Percentiles rank a stretch among this genome's conserved stretches.
phyloP scores from a whole-genome alignment of 2,797 vertebrate species.

The Pristis pectinata region DNA sequence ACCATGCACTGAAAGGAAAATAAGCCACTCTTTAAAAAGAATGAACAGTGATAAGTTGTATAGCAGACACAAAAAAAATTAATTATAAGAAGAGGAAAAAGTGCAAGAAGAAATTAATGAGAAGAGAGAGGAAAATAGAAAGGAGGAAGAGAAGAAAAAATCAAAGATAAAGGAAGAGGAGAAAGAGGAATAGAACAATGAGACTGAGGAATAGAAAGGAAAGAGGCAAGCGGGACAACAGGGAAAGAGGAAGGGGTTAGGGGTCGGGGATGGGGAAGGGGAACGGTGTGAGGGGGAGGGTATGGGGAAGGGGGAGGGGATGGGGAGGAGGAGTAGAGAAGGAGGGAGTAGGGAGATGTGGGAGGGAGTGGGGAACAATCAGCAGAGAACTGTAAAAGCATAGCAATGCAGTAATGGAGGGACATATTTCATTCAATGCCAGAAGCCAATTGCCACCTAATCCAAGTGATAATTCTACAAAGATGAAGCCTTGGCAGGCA shows the following conservation, averaged over 20 bases:
- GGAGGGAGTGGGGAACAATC: too few relatives aligned
- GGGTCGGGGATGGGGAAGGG: not conserved
- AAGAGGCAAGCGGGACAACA: not conserved
- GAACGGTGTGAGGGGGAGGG: not conserved
- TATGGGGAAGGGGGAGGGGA: too few relatives aligned
- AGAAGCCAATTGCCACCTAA: too few relatives aligned
- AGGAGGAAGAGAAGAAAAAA: too few relatives aligned
- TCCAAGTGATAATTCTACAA: not conserved
- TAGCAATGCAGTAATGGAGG: not conserved
- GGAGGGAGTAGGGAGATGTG: too few relatives aligned
- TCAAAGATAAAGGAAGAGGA: too few relatives aligned
- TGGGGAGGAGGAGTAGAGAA: too few relatives aligned
- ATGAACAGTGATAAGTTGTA: not conserved
- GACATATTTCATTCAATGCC: not conserved
- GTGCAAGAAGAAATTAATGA: too few relatives aligned
- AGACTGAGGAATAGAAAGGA: too few relatives aligned
- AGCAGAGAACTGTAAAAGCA: not conserved
- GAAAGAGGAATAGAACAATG: too few relatives aligned
- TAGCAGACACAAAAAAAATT: not conserved
- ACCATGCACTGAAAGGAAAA: not conserved
- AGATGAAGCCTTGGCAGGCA: not conserved
- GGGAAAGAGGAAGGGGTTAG: not conserved
- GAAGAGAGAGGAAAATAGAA: too few relatives aligned
- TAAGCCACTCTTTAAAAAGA: not conserved
- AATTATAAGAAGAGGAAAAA: too few relatives aligned